These are phyloP conservation scores for Hyles euphorbiae DNA, from an alignment of 1,140 invertebrate genomes.

Conservation along the genomic window DNA sequence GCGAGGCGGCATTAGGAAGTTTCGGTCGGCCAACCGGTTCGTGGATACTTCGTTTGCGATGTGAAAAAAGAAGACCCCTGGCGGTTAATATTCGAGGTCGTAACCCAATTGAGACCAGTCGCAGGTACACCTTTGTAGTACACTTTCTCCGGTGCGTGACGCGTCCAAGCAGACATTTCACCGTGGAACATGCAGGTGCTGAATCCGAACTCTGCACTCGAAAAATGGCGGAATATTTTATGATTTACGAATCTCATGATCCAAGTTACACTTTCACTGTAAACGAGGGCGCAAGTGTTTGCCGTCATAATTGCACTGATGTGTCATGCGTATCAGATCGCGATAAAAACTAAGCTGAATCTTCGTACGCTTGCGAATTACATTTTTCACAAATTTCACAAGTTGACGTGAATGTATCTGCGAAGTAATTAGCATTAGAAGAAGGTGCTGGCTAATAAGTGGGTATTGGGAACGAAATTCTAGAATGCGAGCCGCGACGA, in stretches of 20 bases:
- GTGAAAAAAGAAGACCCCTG: constrained; percentile 55
- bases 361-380: too few species aligned
- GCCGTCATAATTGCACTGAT: constrained; percentile 13
- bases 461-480: constrained; percentile 32
- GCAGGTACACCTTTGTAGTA: constrained; percentile 58
- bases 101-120: constrained; percentile 67
- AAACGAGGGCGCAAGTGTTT: constrained; percentile 15
- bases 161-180: constrained; percentile 54
- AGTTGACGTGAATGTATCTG: too few species aligned
- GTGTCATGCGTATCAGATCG: constrained; percentile 1
- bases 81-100: constrained; percentile 63
- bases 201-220: constrained; percentile 12
- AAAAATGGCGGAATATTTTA: constrained; percentile 20
- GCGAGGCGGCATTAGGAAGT: constrained; percentile 19
- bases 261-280: constrained; percentile 25
- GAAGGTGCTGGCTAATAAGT: constrained; percentile 15
- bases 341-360: not conserved
- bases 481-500: constrained; percentile 21
- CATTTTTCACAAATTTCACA: too few species aligned
- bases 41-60: constrained; percentile 32
- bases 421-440: not conserved
- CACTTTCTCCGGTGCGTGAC: constrained; percentile 69
- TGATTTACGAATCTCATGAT: constrained; percentile 20
- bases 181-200: constrained; percentile 43
- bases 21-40: constrained; percentile 52